Evolutionary conservation across 2,888 invertebrate genomes (phyloP).

Genomic region (Dryobotodes eremita): DNA sequence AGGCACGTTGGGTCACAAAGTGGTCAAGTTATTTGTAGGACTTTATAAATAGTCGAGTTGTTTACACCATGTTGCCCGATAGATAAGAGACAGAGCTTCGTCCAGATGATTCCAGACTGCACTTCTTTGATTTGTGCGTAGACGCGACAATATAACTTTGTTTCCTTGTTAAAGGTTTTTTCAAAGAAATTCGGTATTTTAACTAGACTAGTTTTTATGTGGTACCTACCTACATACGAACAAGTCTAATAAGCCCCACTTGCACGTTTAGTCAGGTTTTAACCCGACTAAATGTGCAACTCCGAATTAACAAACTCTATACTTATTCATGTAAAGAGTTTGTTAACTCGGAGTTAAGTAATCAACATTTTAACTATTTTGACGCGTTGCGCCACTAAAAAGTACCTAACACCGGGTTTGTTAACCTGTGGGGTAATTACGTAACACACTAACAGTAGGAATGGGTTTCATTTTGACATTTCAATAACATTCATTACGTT

Average conservation of each 20-base stretch:
- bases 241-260: neutral
- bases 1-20: slow-evolving; percentile 68
- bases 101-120: slow-evolving; percentile 72
- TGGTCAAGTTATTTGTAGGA: slow-evolving; percentile 73
- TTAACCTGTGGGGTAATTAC: too few relatives aligned
- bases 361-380: too few relatives aligned
- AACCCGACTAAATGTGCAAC: too few relatives aligned
- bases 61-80: slow-evolving; percentile 75
- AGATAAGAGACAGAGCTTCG: slow-evolving; percentile 72
- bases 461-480: too few relatives aligned
- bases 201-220: neutral
- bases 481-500: too few relatives aligned
- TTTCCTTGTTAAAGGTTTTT: neutral
- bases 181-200: neutral
- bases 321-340: too few relatives aligned
- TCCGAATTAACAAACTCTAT: too few relatives aligned
- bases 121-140: slow-evolving; percentile 26
- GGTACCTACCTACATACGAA: neutral
- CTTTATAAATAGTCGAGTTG: slow-evolving; percentile 78
- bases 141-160: neutral
- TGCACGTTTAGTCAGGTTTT: too few relatives aligned
- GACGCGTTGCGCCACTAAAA: too few relatives aligned
- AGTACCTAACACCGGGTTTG: too few relatives aligned
- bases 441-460: too few relatives aligned
- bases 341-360: too few relatives aligned